phyloP scores from a whole-genome alignment of 2,888 invertebrate species.

The Caenorhabditis sinica region DNA sequence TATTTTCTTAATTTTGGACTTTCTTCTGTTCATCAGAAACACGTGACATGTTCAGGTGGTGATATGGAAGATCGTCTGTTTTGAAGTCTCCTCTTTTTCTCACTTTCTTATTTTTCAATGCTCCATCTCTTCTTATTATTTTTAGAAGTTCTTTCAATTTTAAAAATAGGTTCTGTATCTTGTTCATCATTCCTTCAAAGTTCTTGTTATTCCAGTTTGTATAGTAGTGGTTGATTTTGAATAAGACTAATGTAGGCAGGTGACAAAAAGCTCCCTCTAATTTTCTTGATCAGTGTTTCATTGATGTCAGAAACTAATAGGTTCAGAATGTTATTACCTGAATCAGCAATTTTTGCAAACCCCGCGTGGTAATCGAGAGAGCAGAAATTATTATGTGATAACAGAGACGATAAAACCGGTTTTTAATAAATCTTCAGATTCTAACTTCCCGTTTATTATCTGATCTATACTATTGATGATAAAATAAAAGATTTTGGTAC shows the following conservation, averaged over 20 bases:
- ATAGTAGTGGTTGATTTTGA: no score
- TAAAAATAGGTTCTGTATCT: not conserved
- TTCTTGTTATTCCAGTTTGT: no score
- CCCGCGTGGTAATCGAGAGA: not conserved
- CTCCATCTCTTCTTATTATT: not conserved
- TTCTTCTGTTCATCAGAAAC: conserved; percentile 29
- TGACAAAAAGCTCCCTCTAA: not conserved
- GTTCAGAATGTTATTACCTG: conserved; percentile 9
- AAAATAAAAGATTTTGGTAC: no score
- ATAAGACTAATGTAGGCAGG: not conserved
- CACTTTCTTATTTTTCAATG: not conserved
- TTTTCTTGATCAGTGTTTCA: conserved; percentile 9
- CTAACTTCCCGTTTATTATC: not conserved
- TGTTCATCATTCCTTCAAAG: not conserved
- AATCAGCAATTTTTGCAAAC: not conserved
- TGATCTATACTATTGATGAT: not conserved
- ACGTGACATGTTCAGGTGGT: conserved; percentile 34
- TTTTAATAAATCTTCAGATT: not conserved
- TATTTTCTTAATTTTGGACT: conserved; percentile 9
- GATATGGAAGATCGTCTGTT: conserved; percentile 16
- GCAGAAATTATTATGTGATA: conserved; percentile 2
- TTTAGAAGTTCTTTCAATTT: not conserved
- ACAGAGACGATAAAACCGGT: not conserved
- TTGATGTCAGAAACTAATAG: conserved; percentile 9
- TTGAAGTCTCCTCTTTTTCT: not conserved